phyloP scores from a whole-genome alignment of 2,797 vertebrate species.

The Diglossa cyanea region DNA sequence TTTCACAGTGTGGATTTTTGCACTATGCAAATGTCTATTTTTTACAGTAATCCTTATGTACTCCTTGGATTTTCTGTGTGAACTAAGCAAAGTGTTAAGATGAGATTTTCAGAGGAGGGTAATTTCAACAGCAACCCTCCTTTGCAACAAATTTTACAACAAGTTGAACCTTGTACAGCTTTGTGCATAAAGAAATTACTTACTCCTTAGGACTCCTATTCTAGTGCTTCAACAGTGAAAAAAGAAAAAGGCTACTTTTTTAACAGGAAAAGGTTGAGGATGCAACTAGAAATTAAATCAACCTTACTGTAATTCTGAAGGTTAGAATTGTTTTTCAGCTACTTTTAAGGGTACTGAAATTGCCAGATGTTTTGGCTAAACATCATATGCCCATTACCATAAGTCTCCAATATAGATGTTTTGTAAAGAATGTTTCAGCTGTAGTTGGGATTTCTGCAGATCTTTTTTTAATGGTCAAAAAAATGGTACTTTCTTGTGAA shows the following conservation, averaged over 20 bases:
- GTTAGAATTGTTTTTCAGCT: not conserved
- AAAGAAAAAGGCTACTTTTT: not conserved
- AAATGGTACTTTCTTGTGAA: constrained; percentile 9
- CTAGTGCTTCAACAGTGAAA: not conserved
- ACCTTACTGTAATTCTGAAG: not conserved
- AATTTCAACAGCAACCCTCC: not conserved
- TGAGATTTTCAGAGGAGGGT: not conserved
- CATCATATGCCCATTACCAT: constrained; percentile 74
- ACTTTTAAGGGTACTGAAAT: constrained; percentile 20
- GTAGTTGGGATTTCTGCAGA: not conserved
- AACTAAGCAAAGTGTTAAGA: not conserved
- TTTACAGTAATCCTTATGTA: not conserved
- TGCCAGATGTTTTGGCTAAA: constrained; percentile 14
- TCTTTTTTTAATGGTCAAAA: not conserved
- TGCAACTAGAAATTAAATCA: constrained; percentile 6
- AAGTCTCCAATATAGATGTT: constrained; percentile 57
- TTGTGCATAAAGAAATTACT: not conserved
- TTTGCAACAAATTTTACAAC: not conserved
- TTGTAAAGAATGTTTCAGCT: constrained; percentile 37
- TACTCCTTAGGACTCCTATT: not conserved
- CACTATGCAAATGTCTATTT: not conserved
- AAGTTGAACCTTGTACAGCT: not conserved
- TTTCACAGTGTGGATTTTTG: not conserved
- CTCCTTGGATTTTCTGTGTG: not conserved
- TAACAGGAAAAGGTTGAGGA: not conserved